Evolutionary conservation across 2,797 vertebrate genomes (phyloP).

Genomic region (Eptatretus atami): DNA sequence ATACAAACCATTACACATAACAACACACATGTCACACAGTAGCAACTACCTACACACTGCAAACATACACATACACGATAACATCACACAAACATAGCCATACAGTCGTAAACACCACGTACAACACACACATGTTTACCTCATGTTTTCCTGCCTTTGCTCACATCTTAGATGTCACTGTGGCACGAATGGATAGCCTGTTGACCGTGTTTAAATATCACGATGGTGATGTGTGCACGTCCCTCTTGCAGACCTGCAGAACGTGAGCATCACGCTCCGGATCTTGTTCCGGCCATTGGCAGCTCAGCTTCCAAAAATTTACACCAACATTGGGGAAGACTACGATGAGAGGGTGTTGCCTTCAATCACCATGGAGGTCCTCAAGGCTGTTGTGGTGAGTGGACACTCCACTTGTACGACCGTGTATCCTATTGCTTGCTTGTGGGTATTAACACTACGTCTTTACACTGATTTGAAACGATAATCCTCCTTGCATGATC

Average conservation of each 20-base stretch:
- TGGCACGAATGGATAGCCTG: not conserved
- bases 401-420: not conserved
- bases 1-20: no score
- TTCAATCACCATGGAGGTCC: slow-evolving; percentile 82
- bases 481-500: no score
- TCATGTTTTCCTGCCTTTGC: no score
- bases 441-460: not conserved
- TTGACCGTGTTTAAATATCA: not conserved
- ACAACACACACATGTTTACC: no score
- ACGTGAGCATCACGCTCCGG: slow-evolving; percentile 77
- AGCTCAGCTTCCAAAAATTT: slow-evolving; percentile 53
- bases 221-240: not conserved
- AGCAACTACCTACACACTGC: no score
- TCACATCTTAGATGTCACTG: no score
- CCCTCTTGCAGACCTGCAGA: slow-evolving; percentile 45
- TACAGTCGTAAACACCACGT: no score
- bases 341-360: slow-evolving; percentile 78
- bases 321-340: slow-evolving; percentile 77
- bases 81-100: no score
- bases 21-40: no score
- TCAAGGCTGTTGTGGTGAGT: slow-evolving; percentile 85
- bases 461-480: not conserved
- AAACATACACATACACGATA: no score
- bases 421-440: not conserved
- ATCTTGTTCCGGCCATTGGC: slow-evolving; percentile 63